These are phyloP conservation scores for Calephelis nemesis DNA, from an alignment of 1,140 invertebrate genomes.

Conservation along the genomic window DNA sequence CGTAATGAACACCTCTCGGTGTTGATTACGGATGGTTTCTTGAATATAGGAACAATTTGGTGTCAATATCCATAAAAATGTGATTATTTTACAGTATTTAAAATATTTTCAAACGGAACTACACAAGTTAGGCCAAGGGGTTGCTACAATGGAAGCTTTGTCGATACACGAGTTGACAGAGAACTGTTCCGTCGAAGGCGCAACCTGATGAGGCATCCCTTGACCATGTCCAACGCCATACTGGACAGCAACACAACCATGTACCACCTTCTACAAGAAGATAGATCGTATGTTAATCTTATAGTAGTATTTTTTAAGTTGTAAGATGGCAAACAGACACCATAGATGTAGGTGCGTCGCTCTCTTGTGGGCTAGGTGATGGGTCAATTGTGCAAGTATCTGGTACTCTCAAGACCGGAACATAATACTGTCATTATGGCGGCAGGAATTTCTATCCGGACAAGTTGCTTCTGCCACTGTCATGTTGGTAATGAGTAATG, in stretches of 20 bases:
- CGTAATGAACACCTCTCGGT: no score
- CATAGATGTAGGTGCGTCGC: no score
- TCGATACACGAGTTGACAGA: constrained; percentile 42
- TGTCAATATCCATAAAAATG: not conserved
- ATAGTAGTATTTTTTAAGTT: not conserved
- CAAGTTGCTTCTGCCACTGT: no score
- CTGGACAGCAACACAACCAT: constrained; percentile 60
- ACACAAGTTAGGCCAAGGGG: constrained; percentile 42
- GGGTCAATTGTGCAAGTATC: no score
- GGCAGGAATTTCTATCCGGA: no score
- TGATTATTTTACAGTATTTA: constrained; percentile 45
- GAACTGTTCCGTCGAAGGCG: constrained; percentile 48
- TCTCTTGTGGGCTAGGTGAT: no score
- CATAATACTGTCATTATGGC: no score
- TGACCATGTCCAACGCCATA: constrained; percentile 61
- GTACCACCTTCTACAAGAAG: constrained; percentile 54
- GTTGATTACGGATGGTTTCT: no score
- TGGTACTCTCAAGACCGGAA: no score
- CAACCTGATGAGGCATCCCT: constrained; percentile 47
- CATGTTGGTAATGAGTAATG: no score
- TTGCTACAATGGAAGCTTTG: constrained; percentile 42
- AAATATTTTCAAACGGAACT: constrained; percentile 37
- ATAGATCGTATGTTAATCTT: constrained; percentile 49
- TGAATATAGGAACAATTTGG: not conserved
- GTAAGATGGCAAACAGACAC: no score